Evolutionary conservation across 1,140 invertebrate genomes (phyloP).

Genomic region (Drosophila paulistorum): DNA sequence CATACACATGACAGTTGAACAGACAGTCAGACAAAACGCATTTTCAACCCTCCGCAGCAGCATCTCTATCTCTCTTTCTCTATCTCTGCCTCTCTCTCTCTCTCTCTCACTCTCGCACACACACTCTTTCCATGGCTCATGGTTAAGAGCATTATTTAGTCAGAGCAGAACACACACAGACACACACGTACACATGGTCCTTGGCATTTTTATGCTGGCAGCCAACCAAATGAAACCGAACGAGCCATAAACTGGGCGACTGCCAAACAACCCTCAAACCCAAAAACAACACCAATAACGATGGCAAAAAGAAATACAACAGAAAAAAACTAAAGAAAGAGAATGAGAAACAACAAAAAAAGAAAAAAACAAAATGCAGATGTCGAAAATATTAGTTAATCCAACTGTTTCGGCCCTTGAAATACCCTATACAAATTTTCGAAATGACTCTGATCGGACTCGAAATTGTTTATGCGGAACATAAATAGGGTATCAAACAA

Average conservation of each 20-base stretch:
- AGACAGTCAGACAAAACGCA: conserved; percentile 53
- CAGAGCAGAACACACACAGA: conserved; percentile 35
- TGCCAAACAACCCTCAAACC: conserved; percentile 66
- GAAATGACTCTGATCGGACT: too few relatives aligned
- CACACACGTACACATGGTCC: conserved; percentile 34
- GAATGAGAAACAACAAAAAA: background rate
- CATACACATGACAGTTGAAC: conserved; percentile 48
- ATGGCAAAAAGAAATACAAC: background rate
- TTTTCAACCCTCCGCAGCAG: conserved; percentile 62
- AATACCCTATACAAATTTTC: background rate
- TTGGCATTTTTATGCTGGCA: conserved; percentile 74
- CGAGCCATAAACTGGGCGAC: conserved; percentile 71
- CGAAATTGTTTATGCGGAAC: too few relatives aligned
- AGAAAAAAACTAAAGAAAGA: background rate
- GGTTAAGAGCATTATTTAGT: conserved; percentile 76
- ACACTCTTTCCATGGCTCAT: conserved; percentile 43
- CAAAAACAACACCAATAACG: conserved; percentile 11
- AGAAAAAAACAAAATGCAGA: conserved; percentile 9
- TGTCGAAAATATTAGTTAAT: background rate
- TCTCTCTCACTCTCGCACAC: background rate
- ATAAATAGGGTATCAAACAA: background rate
- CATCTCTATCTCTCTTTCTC: background rate
- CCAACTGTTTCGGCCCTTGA: background rate
- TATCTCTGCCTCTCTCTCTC: background rate
- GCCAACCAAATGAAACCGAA: conserved; percentile 79